Conservation (phyloP, 2,888 invertebrate species). For the Protonemura montana region DNA sequence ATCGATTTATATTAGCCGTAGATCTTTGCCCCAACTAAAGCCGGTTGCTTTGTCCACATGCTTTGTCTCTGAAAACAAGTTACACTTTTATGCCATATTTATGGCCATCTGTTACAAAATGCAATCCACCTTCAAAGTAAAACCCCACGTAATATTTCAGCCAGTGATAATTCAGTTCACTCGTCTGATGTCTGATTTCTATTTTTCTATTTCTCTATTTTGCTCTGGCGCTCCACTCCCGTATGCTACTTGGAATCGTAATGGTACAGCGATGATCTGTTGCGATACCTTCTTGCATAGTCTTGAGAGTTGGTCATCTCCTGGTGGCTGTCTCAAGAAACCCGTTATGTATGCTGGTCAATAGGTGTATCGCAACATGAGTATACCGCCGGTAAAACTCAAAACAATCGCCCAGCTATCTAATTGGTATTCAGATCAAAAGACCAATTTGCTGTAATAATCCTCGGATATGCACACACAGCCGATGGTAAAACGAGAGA, state of each 20-base stretch:
- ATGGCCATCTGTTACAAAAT: conserved; percentile 3
- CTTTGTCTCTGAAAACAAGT: conserved; percentile 7
- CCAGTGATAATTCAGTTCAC: neutral
- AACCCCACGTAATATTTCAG: conserved; percentile 2
- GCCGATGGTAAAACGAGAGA: neutral
- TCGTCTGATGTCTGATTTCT: neutral
- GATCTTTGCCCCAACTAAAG: neutral
- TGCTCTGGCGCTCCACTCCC: neutral
- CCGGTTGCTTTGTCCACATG: too few species aligned
- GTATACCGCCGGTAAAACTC: neutral
- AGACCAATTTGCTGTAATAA: neutral
- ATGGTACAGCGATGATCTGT: neutral
- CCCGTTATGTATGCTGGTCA: neutral
- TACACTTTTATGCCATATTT: neutral
- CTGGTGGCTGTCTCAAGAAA: neutral
- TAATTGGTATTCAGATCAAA: neutral
- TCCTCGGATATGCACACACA: neutral
- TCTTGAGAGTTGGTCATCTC: neutral
- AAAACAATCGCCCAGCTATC: neutral
- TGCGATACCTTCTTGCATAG: neutral
- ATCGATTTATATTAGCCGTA: neutral
- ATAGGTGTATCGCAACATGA: neutral
- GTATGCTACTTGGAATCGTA: neutral
- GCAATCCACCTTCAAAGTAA: conserved; percentile 3
- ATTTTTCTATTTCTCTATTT: neutral